These are phyloP conservation scores for Callipepla squamata DNA, from an alignment of 2,113 vertebrate species.

Conservation along the genomic window DNA sequence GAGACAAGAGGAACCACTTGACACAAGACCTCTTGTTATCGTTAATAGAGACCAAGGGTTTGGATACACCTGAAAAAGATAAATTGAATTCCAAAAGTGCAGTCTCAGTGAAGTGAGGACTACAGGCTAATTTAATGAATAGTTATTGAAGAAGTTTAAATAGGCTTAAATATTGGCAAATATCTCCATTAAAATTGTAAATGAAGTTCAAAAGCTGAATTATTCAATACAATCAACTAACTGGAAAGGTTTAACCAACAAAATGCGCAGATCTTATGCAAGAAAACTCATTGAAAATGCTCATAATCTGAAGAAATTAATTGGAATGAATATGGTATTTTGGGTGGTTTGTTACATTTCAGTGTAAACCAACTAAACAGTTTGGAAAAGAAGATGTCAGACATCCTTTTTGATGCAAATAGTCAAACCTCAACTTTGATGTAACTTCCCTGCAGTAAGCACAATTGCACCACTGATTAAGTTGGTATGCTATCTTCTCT, in stretches of 20 bases:
- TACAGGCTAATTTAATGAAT: neutral
- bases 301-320: neutral
- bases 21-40: neutral
- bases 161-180: neutral
- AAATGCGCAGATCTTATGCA: neutral
- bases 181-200: neutral
- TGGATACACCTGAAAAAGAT: neutral
- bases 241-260: conserved; percentile 5
- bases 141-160: neutral
- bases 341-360: neutral
- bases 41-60: neutral
- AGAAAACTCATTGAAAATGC: neutral
- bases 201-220: neutral
- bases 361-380: neutral
- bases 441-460: conserved; percentile 43
- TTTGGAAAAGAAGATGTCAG: neutral
- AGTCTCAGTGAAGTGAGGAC: neutral
- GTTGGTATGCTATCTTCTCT: neutral
- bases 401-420: neutral
- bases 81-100: neutral
- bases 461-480: neutral
- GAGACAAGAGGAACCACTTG: neutral
- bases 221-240: neutral
- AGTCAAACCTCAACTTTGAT: neutral
- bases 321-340: neutral